Percentiles rank a stretch among this genome's conserved stretches.
Evolutionary conservation across 1,140 invertebrate genomes (phyloP).

Genomic region (Brevipalpus yothersi): DNA sequence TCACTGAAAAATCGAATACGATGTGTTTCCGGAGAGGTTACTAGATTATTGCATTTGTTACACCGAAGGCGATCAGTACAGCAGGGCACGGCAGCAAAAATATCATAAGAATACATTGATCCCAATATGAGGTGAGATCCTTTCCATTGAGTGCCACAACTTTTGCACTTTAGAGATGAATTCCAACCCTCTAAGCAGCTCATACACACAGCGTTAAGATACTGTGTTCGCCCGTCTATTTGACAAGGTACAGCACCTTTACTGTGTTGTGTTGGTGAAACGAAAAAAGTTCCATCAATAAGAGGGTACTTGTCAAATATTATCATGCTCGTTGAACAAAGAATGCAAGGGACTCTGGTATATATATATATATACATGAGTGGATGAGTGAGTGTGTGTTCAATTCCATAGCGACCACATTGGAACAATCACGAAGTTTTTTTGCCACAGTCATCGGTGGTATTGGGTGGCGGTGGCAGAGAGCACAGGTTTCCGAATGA

Average conservation of each 20-base stretch:
- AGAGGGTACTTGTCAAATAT: constrained; percentile 91
- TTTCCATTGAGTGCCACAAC: constrained; percentile 67
- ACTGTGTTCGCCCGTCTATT: constrained; percentile 42
- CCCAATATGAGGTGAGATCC: constrained; percentile 73
- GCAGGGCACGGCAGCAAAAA: constrained; percentile 86
- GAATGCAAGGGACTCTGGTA: constrained; percentile 44
- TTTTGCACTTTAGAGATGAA: constrained; percentile 41
- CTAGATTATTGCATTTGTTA: constrained; percentile 59
- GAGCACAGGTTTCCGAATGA: too few relatives aligned
- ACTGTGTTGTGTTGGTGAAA: constrained; percentile 67
- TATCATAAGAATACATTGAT: constrained; percentile 92
- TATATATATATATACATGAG: not conserved
- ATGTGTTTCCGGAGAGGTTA: constrained; percentile 44
- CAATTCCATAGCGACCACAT: not conserved
- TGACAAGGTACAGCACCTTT: constrained; percentile 61
- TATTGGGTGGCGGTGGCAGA: too few relatives aligned
- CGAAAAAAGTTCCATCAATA: constrained; percentile 88
- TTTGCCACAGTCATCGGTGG: too few relatives aligned
- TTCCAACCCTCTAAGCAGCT: constrained; percentile 53
- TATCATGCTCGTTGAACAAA: constrained; percentile 61
- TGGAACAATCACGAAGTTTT: too few relatives aligned
- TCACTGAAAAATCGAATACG: constrained; percentile 77
- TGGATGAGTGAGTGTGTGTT: not conserved
- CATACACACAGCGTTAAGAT: constrained; percentile 78
- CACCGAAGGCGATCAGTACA: constrained; percentile 76